Percentiles rank a stretch among this genome's conserved stretches.
phyloP scores from a whole-genome alignment of 2,797 vertebrate genomes.

The Oreochromis grahami region DNA sequence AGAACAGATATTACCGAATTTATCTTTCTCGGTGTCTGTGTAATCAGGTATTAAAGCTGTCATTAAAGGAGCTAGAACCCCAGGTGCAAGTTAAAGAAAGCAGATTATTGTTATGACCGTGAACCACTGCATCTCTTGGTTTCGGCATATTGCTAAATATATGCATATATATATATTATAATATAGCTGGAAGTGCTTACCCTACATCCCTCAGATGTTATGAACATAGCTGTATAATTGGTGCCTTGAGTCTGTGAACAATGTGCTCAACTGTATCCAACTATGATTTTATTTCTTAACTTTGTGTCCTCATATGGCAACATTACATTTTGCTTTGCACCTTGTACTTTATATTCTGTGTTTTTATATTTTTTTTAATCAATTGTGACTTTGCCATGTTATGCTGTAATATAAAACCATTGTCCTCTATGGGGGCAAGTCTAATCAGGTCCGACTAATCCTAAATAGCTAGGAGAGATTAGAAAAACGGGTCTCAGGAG shows the following conservation, averaged over 20 bases:
- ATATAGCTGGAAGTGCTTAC: background rate
- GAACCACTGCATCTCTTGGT: background rate
- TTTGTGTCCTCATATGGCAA: background rate
- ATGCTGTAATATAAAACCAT: background rate
- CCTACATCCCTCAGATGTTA: background rate
- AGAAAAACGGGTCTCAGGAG: background rate
- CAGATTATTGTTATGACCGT: background rate
- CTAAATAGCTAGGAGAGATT: background rate
- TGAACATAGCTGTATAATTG: background rate
- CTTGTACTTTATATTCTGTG: rapidly evolving
- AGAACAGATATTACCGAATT: background rate
- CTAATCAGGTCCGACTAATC: background rate
- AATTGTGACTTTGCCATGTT: rapidly evolving
- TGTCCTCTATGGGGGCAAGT: background rate
- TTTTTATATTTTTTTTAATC: too few relatives aligned
- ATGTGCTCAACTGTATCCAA: background rate
- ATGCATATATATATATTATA: background rate
- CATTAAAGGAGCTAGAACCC: background rate
- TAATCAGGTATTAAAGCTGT: background rate
- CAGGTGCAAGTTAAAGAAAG: background rate
- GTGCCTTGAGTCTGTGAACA: background rate
- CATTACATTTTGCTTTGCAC: background rate
- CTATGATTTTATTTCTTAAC: background rate
- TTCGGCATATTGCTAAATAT: background rate
- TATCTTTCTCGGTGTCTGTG: background rate